Evolutionary conservation across 2,113 vertebrate genomes (phyloP).

Genomic region (Hirundichthys speculiger): DNA sequence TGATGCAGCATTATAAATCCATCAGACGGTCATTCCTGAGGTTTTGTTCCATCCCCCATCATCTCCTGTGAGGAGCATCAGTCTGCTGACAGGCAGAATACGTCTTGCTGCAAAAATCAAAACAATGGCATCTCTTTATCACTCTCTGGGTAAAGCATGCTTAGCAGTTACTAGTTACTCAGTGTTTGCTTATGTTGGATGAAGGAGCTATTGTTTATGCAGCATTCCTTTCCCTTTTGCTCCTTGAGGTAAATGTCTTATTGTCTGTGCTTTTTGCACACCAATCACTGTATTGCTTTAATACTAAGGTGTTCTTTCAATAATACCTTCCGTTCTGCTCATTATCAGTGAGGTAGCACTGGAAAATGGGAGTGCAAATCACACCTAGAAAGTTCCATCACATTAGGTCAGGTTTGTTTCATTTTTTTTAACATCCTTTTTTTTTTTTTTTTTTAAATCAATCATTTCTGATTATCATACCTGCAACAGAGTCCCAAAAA

Average conservation of each 20-base stretch:
- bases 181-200: slow-evolving; percentile 16
- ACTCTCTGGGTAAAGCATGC: slow-evolving; percentile 6
- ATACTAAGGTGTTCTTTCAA: neutral
- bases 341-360: neutral
- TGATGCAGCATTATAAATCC: slow-evolving; percentile 51
- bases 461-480: too few relatives aligned
- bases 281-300: neutral
- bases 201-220: slow-evolving; percentile 34
- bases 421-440: too few relatives aligned
- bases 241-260: neutral
- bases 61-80: slow-evolving; percentile 39
- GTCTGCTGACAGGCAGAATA: slow-evolving; percentile 42
- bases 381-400: too few relatives aligned
- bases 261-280: slow-evolving; percentile 2
- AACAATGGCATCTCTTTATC: slow-evolving; percentile 44
- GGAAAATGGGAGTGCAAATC: too few relatives aligned
- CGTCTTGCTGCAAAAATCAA: slow-evolving; percentile 28
- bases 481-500: too few relatives aligned
- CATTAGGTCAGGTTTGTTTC: too few relatives aligned
- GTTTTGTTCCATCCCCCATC: slow-evolving; percentile 33
- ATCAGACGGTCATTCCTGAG: slow-evolving; percentile 61
- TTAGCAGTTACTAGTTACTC: slow-evolving; percentile 15
- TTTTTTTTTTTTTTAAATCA: too few relatives aligned
- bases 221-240: slow-evolving; percentile 39
- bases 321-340: neutral